Base-by-base conservation (phyloP, 2,888 invertebrate species). In the Euplagia quadripunctaria region DNA sequence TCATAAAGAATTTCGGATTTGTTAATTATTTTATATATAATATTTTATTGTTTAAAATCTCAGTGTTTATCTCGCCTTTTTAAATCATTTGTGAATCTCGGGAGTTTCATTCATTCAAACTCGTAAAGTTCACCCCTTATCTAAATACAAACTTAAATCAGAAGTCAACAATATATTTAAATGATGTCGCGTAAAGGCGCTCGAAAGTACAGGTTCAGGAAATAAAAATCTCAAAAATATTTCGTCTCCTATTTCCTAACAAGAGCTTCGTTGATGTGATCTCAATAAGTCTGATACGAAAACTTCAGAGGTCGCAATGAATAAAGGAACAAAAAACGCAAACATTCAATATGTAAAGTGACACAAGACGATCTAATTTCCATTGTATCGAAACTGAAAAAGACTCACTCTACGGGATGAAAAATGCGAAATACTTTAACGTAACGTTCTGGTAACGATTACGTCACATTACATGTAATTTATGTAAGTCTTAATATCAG, bases 321-420 rank as follows among this genome's bases (percentile, higher is more conserved):
- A 79, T 76, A 68, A 64, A 55, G 77, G 77, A 80, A 76, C 76
- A 80, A 84, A 80, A 78, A 81, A 82, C 76, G 74, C 78, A 86
- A 79, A 78, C 75, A 83, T 79, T 76, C 74, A 67, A 74, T 78
- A 83, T 80, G 79, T 83, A 81, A 82, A 83, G 76, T 78, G 77
- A 74, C 75, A 70, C 31, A 66, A 77, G 77, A 81, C 76, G 77
- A 80, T 85, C 84, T 86, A 84, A 87, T 86, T 87, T 86, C 72
- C 84, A 82, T 85, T 68, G 80, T 85, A 66, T 67, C 69, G 41
- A 69, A 74, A 74, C 72, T 78, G 83, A 79, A 85, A 31, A 84
- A 79, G 77, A 79, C 75, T 77, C 77, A 74, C 66, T 68, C 73
- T 74, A 73, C 74, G 65, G 51, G 73, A 80, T 71, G 64, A 75